Evolutionary conservation across 2,888 invertebrate species (phyloP).

Genomic region (Trachelus stipa): DNA sequence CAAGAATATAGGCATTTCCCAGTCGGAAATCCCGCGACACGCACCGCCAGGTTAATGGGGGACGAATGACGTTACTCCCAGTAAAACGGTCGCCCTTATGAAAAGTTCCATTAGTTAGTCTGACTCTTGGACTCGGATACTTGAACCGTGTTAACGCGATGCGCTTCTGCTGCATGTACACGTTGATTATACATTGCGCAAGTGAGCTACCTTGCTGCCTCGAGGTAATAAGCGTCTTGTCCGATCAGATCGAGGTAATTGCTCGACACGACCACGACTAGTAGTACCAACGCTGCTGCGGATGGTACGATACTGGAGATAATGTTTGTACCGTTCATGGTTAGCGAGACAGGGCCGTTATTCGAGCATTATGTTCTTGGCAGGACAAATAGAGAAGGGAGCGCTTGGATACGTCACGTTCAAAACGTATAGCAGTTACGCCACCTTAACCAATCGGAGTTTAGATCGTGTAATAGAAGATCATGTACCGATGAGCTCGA

Average conservation of each 20-base stretch:
- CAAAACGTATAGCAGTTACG: neutral
- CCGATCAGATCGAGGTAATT: neutral
- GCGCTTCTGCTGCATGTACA: no score
- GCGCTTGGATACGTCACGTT: neutral
- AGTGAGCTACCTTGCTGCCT: neutral
- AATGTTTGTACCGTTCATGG: neutral
- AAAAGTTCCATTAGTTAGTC: conserved; percentile 30
- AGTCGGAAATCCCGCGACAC: no score
- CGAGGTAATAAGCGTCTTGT: neutral
- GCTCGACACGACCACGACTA: neutral
- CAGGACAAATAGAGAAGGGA: neutral
- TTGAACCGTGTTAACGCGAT: no score
- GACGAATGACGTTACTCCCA: conserved; percentile 10
- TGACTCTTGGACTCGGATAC: conserved; percentile 5
- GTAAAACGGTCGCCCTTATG: conserved; percentile 25
- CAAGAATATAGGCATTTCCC: no score
- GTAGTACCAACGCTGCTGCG: neutral
- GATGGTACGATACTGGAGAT: neutral
- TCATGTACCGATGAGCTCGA: neutral
- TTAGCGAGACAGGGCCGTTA: neutral
- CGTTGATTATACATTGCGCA: no score
- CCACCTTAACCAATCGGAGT: neutral
- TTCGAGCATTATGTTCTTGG: neutral
- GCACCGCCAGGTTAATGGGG: no score
- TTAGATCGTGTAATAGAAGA: neutral